Base-by-base conservation (phyloP, 1,140 invertebrate genomes). In the Ceratina japonica region DNA sequence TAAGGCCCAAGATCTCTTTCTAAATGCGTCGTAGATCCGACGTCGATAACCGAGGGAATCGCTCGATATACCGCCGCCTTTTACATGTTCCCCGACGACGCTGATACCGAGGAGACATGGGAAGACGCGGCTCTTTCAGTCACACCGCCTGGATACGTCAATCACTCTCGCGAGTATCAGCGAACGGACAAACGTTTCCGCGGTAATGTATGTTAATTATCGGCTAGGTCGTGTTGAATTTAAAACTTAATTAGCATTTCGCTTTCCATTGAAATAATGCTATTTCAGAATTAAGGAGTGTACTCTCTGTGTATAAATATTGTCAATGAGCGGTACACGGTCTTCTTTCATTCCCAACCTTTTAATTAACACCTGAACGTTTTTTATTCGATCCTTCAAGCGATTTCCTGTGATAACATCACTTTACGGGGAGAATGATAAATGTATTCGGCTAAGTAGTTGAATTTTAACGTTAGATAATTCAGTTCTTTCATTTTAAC, bases 11-110 rank as follows among this genome's bases (percentile, higher is more conserved):
- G 83, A 86, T 85, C 83, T 85, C 83, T 81, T 85, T 85, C 83
- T 85, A 85, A 86, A 86, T 82, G 80, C 79, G 2, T 59, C 80
- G 62, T 59, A 86, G 84, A 86, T 86, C 84, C 75, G 80, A 79
- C 84, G 18, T 65, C 75, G 84, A 86, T 86, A 86, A 85, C 18
- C 62, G 59, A 51, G 69, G 37, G 37, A 64, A 70, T 56, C 58
- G 49, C 52, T 63, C 82, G 72, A 76, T 81, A 72, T 71, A 73
- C 73, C 37, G 58, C 82, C 70, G 70, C 74, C 79, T 80, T 75
- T 62, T 75, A 72, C 79, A 49, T 64, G 65, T 69, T 56, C 3
- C 54, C 54, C n/a, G 51, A 16, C 8, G 16, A 27, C 13, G 52
- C 18, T 37, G 66, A 70, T 70, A 56, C 18, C 66, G 24, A n/a